phyloP scores from a whole-genome alignment of 2,888 invertebrate genomes.

The Asteroscopus sphinx region DNA sequence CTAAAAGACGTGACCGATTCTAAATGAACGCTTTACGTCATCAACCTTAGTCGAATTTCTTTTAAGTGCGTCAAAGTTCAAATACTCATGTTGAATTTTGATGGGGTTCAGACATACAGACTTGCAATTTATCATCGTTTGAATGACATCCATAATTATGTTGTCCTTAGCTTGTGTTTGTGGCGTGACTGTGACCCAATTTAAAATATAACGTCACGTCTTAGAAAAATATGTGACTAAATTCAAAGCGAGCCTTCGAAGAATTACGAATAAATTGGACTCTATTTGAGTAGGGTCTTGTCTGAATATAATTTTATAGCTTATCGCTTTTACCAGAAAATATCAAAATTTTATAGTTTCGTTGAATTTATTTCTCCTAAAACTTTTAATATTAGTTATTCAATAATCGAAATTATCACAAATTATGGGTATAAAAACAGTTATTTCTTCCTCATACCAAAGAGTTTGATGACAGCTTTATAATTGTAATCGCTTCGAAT shows the following conservation, averaged over 20 bases:
- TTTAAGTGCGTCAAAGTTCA: conserved; percentile 82
- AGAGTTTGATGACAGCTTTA: too few relatives aligned
- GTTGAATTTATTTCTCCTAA: background rate
- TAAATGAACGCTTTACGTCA: conserved; percentile 64
- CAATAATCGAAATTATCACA: background rate
- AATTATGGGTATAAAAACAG: background rate
- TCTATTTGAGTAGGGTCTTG: conserved; percentile 34
- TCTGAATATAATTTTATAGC: conserved; percentile 21
- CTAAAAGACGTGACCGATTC: conserved; percentile 74
- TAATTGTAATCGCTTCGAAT: too few relatives aligned
- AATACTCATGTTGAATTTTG: conserved; percentile 81
- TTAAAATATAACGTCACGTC: conserved; percentile 64
- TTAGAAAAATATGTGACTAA: conserved; percentile 56
- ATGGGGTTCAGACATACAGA: conserved; percentile 74
- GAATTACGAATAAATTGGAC: conserved; percentile 40
- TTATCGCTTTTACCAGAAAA: conserved; percentile 7
- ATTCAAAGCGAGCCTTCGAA: conserved; percentile 25
- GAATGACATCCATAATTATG: conserved; percentile 80
- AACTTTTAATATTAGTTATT: background rate
- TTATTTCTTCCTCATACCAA: too few relatives aligned
- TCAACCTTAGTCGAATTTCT: conserved; percentile 71
- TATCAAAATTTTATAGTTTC: background rate
- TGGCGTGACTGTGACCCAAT: conserved; percentile 73
- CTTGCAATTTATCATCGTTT: conserved; percentile 79
- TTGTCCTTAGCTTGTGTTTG: conserved; percentile 78